Base-by-base conservation (phyloP, 2,888 invertebrate species). In the Volucella inanis region DNA sequence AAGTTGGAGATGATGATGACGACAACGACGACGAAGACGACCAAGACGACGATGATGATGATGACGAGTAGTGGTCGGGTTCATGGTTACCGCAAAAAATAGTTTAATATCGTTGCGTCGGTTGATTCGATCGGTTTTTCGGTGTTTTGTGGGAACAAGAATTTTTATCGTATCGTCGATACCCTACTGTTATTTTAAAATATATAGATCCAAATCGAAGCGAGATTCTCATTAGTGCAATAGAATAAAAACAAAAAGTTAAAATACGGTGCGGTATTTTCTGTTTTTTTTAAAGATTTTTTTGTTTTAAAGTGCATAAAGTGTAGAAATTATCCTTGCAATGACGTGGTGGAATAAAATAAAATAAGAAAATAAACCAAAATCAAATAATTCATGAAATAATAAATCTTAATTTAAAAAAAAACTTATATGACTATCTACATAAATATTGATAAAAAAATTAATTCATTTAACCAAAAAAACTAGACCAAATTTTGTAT, bases 1-100 rank as follows among this genome's bases (percentile, higher is more conserved):
- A 77, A 85, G 84, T 82, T 85, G 87, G 78, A 84, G 87, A 82
- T 72, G 83, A 78, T 80, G 85, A 87, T 88, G 87, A 88, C 80
- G 88, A 75, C 87, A 31, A 31, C 31, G 31, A 31, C 31, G 6
- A 31, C 31, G 87, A 87, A 84, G 88, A 87, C 85, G 87, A 89
- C 55, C 67, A 75, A 50, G 70, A 87, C 57, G 79, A 57, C 62
- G 81, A 68, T 55, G 83, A 87, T 74, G 87, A 87, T 87, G 87
- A 87, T 84, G 87, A 87, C 83, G 86, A 91, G 90, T 90, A 89
- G 91, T 89, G 91, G 91, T 91, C 91, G 91, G 91, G 90, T 91
- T 91, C 90, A 90, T 91, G 90, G 90, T 91, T 90, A 91, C 91
- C 92, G 90, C 92, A 91, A 92, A 91, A 91, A 91, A 90, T 91